Base-by-base conservation (phyloP, 2,888 invertebrate genomes). In the Hydrotaea cyrtoneurina region DNA sequence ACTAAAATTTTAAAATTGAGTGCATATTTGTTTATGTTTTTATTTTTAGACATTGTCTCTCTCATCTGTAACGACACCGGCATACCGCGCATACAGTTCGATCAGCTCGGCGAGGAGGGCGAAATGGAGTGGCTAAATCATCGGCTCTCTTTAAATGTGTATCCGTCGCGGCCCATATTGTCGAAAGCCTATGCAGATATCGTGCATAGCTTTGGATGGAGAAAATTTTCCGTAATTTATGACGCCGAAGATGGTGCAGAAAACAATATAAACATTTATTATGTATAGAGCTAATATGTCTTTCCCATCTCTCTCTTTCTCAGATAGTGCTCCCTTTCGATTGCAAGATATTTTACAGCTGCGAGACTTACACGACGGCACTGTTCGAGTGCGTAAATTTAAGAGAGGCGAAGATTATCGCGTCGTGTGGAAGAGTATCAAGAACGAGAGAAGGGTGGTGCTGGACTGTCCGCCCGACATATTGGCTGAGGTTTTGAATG, bases 311-410 rank as follows among this genome's bases (percentile, higher is more conserved):
- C 23, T 50, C 77, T 50, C 50, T 31, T 21, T 75, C 72, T 0
- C 1, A 91, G 90, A 53, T 1, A 88, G 87, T 57, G 96, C 97
- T 90, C 92, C 97, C 75, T 93, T 95, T 83, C 94, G 96, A 82
- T 92, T 97, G 23, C 97, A 97, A 90, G 96, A 97, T 89, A 94
- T 97, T 82, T 92, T 98, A 36, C 96, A 97, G 90, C 93, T 92
- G 88, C 95, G 95, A 91, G 92, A 94, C 89, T 93, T 95, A 0
- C 93, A 94, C 62, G 94, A 95, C 43, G 94, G 95, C 89, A 94
- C 95, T 83, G 94, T 97, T n/a, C 94, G 94, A 10, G 94, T 96
- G 10, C 93, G 95, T 53, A 95, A 95, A 89, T 93, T 96, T 79
- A 94, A 93, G 36, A 86, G 83, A 21, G 89, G 87, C 15, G 91